Percentiles rank a stretch among this genome's conserved stretches.
phyloP scores from a whole-genome alignment of 2,797 vertebrate species.

The Danio tinwini region DNA sequence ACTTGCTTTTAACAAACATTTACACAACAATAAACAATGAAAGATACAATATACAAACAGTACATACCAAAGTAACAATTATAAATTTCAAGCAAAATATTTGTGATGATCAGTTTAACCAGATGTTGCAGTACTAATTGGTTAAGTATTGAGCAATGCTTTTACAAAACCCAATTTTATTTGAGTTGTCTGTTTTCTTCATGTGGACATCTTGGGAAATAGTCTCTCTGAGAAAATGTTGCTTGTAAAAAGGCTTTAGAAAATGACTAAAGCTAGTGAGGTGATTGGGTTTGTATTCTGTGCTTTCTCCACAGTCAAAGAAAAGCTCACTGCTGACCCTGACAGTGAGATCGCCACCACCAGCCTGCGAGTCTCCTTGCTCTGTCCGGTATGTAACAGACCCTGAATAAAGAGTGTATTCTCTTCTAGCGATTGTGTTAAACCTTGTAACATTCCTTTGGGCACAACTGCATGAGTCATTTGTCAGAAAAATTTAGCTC shows the following conservation, averaged over 20 bases:
- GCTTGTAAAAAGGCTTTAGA: not conserved
- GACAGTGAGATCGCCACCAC: conserved; percentile 99
- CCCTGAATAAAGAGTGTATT: conserved; percentile 1
- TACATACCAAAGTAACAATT: no score
- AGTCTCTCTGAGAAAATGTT: not conserved
- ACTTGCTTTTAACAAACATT: no score
- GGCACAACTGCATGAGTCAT: not conserved
- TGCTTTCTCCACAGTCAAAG: conserved; percentile 86
- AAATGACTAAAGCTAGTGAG: no score
- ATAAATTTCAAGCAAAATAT: no score
- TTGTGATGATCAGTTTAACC: not conserved
- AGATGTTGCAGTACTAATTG: no score
- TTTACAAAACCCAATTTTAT: not conserved
- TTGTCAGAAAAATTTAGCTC: not conserved
- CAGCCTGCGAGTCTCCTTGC: conserved; percentile 95
- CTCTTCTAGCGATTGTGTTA: conserved; percentile 2
- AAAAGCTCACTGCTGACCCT: conserved; percentile 95
- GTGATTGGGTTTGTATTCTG: conserved; percentile 8
- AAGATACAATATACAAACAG: no score
- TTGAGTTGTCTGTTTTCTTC: not conserved
- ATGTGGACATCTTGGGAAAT: not conserved
- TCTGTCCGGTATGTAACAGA: conserved; percentile 88
- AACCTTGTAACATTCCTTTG: conserved; percentile 15
- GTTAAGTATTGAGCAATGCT: no score
- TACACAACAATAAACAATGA: no score